Conservation (phyloP, 2,888 invertebrate genomes). For the Latheticus oryzae region DNA sequence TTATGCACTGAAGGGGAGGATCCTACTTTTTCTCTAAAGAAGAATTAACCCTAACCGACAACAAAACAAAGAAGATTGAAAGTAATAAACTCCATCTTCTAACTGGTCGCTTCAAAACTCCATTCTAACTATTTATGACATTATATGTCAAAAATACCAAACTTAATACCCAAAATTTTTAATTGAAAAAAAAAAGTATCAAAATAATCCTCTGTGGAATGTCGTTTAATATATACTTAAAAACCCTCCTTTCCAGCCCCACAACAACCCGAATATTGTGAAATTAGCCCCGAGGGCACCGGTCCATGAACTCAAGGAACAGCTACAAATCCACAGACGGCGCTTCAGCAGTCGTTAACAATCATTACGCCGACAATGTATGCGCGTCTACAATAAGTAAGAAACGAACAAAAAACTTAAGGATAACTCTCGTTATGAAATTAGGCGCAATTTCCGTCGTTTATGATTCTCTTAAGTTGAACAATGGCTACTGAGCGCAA, state of each 20-base stretch:
- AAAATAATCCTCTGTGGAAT: conserved; percentile 11
- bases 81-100: too few species aligned
- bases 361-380: conserved; percentile 37
- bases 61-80: too few species aligned
- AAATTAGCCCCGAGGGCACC: conserved; percentile 27
- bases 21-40: too few species aligned
- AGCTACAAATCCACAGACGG: conserved; percentile 16
- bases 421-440: conserved; percentile 40
- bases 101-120: too few species aligned
- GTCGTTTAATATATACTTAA: conserved; percentile 4
- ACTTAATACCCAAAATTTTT: not conserved
- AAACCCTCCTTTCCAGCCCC: conserved; percentile 12
- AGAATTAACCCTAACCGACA: not conserved
- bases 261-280: conserved; percentile 7
- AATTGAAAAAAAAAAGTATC: conserved; percentile 9
- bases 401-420: conserved; percentile 21
- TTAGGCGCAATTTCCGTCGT: conserved; percentile 42
- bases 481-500: conserved; percentile 40
- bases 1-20: not conserved
- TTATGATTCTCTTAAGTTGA: conserved; percentile 38
- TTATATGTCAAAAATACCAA: too few species aligned
- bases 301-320: conserved; percentile 25
- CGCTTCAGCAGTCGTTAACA: conserved; percentile 32
- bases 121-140: too few species aligned
- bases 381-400: conserved; percentile 19